Base-by-base conservation (phyloP, 64 coral and sea anemone species). In the Stichodactyla mertensii region DNA sequence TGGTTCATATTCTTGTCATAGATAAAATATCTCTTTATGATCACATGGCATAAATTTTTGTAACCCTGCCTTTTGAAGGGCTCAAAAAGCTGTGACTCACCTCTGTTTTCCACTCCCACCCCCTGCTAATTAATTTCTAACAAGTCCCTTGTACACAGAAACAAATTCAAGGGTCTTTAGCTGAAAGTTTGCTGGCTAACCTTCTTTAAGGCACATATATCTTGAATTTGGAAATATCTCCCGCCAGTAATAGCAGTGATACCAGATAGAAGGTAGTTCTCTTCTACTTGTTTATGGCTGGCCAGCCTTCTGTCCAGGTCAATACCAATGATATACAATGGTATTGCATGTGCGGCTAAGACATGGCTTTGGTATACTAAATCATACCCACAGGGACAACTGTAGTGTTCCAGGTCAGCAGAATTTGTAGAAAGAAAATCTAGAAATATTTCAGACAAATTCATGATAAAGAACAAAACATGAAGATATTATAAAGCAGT, bases 281-380 rank as follows among this genome's bases (percentile, higher is more conserved):
- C 78, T 20, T 54, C 7, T 6, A 8, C 52, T 81, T 81, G 18
- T 51, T 10, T 4, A 22, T 12, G 5, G 31, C 77, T 51, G 1
- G 15, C 5, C 77, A n/a, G 62, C 28, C 0, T 51, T 79, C 16
- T 13, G 8, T 79, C 53, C 26, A 55, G 36, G 36, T 53, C 78
- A 53, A 81, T 81, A 55, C 78, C 78, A 81, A 81, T 55, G 53
- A 81, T 81, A 18, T 81, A 81, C 8, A 81, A 81, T 81, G 78
- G 18, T 81, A 55, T 22, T 15, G 9, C 36, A 81, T 19, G 2
- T 4, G n/a, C 12, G 15, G 78, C 78, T 4, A 81, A 20, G 53
- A 6, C 51, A 10, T 81, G 78, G 78, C 78, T 16, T 5, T 54
- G 36, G n/a, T 19, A 15, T 8, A 81, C 22, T 14, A 16, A 16